Percentiles rank a stretch among this genome's conserved stretches.
Evolutionary conservation across 2,888 invertebrate species (phyloP).

Genomic region (Blastobasis adustella): DNA sequence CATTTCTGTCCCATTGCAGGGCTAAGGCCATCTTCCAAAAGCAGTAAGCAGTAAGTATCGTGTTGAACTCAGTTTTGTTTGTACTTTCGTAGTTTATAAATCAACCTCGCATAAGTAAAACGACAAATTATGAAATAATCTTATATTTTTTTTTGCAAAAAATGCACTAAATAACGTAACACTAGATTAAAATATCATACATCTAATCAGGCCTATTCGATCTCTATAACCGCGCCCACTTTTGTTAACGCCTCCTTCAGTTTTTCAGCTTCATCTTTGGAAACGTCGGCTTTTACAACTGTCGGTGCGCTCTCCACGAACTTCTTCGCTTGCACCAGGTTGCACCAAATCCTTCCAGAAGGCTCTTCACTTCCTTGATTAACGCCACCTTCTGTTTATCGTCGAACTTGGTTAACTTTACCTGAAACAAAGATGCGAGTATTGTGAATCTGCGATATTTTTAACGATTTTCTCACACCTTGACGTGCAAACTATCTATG

Average conservation of each 20-base stretch:
- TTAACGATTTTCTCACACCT: too few relatives aligned
- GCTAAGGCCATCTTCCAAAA: too few relatives aligned
- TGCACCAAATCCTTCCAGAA: slow-evolving; percentile 95
- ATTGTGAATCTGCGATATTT: not conserved
- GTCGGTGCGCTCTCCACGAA: slow-evolving; percentile 97
- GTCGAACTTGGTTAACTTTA: slow-evolving; percentile 93
- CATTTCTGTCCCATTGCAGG: too few relatives aligned
- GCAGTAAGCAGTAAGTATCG: too few relatives aligned
- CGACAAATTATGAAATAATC: not conserved
- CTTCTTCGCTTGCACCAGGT: slow-evolving; percentile 98
- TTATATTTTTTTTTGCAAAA: not conserved
- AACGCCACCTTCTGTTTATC: slow-evolving; percentile 96
- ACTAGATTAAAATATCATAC: slow-evolving; percentile 6
- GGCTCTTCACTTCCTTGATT: slow-evolving; percentile 95
- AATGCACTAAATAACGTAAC: slow-evolving; percentile 5
- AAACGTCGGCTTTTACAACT: slow-evolving; percentile 90
- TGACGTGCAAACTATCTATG: too few relatives aligned
- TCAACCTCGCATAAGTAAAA: not conserved
- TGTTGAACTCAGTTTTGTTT: too few relatives aligned
- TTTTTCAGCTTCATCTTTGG: slow-evolving; percentile 97
- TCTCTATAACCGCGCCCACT: slow-evolving; percentile 89
- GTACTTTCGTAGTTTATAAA: too few relatives aligned
- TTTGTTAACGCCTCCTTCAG: slow-evolving; percentile 89
- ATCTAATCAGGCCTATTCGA: slow-evolving; percentile 62
- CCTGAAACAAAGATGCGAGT: slow-evolving; percentile 51